Base-by-base conservation (phyloP, 1,140 invertebrate species). In the Mylabris phalerata region DNA sequence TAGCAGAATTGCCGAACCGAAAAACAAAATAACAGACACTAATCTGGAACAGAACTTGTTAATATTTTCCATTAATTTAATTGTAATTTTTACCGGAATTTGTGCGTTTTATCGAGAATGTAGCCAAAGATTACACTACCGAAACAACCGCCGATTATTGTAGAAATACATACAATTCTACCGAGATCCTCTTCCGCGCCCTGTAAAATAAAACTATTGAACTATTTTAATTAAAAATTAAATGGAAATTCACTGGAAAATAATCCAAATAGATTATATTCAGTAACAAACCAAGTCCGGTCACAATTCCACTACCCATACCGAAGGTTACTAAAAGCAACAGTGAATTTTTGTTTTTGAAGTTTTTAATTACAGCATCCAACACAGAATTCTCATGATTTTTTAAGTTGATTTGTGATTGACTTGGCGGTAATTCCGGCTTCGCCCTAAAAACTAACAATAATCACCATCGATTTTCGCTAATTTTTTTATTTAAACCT, bases 381-480 rank as follows among this genome's bases (percentile, higher is more conserved):
- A 70, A 40, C 7, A 65, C 50, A 46, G 62, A 55, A 42, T 60
- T 69, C 51, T 70, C 62, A 26, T 39, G 59, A 39, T 70, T 66
- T 41, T 58, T 65, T 6, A 57, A 7, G 3, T 66, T 56, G 3
- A 66, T 38, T 55, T 73, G 72, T 1, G 68, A 68, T 39, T 71
- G 62, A 69, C 78, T 83, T 3, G 85, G 84, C 9, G 85, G 83
- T 3, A 72, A 62, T 19, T 68, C 64, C 1, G 85, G 85, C 57
- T 73, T 73, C 32, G 81, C 77, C 58, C 78, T 71, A 68, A 87
- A 86, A 62, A 83, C 82, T 83, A 66, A 60, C 48, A 19, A 19
- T 26, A 57, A 32, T 59, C 40, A 13, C 19, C 19, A 24, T 54
- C n/a, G 55, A 57, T 44, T 55, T 48, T 46, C 19, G n/a, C n/a